Evolutionary conservation across 2,113 vertebrate species (phyloP).

Genomic region (Vulpes lagopus): DNA sequence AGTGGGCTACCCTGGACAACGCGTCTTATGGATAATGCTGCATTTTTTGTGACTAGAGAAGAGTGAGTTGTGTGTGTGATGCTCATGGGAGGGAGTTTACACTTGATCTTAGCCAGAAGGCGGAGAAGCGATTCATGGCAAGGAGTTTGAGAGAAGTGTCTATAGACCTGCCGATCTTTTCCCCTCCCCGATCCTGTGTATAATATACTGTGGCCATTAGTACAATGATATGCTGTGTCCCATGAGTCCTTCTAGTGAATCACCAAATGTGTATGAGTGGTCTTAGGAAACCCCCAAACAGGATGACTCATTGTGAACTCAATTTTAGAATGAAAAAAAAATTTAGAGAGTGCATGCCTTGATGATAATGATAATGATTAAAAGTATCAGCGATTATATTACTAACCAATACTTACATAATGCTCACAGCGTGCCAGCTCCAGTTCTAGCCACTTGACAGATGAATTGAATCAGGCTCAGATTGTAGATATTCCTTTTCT

Average conservation of each 20-base stretch:
- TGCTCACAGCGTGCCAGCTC: neutral
- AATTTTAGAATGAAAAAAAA: neutral
- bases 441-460: no score
- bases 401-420: neutral
- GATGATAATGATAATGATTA: neutral
- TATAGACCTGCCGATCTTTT: neutral
- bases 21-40: neutral
- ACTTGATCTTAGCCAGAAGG: no score
- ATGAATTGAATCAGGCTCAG: neutral
- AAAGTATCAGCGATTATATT: neutral
- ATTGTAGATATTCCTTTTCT: neutral
- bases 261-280: neutral
- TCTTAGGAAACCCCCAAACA: no score
- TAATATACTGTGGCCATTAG: neutral
- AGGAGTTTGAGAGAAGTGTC: neutral
- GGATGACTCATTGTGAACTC: neutral
- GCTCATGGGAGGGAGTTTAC: neutral
- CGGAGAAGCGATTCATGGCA: no score
- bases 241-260: accelerated
- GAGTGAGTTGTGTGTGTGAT: neutral
- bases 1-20: neutral
- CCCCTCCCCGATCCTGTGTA: neutral
- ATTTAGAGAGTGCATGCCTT: neutral
- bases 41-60: neutral
- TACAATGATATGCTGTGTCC: neutral